Percentiles rank a stretch among this genome's conserved stretches.
Evolutionary conservation across 2,797 vertebrate genomes (phyloP).

Genomic region (Cacajao melanocephalus): DNA sequence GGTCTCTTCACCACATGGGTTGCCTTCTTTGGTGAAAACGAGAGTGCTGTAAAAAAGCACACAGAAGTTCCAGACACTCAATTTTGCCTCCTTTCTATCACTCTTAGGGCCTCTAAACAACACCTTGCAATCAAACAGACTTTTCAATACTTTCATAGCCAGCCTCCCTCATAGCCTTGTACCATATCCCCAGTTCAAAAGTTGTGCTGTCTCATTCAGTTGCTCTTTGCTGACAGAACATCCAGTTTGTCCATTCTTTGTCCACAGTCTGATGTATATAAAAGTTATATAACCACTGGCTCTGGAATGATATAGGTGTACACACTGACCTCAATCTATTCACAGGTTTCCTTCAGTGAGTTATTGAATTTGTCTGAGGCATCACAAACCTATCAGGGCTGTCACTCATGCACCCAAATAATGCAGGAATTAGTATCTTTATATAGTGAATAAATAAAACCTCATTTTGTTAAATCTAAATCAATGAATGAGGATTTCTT

Average conservation of each 20-base stretch:
- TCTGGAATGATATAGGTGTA: neutral
- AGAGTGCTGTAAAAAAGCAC: neutral
- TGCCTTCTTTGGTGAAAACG: neutral
- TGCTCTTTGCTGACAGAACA: neutral
- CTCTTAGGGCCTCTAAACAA: neutral
- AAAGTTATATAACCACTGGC: neutral
- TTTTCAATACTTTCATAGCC: neutral
- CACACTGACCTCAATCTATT: neutral
- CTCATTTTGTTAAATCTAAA: slow-evolving; percentile 14
- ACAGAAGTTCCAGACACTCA: neutral
- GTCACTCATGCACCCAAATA: neutral
- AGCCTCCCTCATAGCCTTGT: neutral
- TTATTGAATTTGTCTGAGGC: neutral
- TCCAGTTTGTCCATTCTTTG: neutral
- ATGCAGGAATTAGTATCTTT: neutral
- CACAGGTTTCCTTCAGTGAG: neutral
- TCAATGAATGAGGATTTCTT: neutral
- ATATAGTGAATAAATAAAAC: neutral
- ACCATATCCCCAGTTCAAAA: neutral
- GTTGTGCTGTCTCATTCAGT: neutral
- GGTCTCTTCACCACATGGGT: neutral
- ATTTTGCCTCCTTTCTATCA: neutral
- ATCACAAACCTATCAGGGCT: neutral
- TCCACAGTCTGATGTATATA: neutral
- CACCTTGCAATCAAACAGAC: neutral